A percentile compares a stretch with the other conserved stretches of the same genome.
phyloP scores from a whole-genome alignment of 2,113 vertebrate genomes.

The Thryonomys swinderianus region DNA sequence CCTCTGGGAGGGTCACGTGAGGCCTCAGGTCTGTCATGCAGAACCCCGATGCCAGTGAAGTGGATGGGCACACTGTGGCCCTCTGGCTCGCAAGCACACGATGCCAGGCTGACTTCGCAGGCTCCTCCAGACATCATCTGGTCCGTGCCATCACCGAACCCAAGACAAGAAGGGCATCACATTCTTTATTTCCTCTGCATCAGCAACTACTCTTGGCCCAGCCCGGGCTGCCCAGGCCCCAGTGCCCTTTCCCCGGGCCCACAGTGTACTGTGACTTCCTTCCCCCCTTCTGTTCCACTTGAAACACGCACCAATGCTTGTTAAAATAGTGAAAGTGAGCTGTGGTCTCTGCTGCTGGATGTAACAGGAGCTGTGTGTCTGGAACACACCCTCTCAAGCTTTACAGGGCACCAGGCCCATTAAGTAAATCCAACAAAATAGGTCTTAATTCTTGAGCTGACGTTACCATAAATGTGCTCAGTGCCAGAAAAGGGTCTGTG shows the following conservation, averaged over 20 bases:
- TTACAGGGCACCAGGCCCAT: not conserved
- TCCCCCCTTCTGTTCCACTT: not conserved
- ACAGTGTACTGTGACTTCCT: not conserved
- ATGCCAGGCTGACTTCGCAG: not conserved
- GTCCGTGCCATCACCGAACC: not conserved
- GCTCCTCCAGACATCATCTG: conserved; percentile 5
- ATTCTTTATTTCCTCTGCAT: not conserved
- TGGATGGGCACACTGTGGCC: not conserved
- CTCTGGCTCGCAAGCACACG: not conserved
- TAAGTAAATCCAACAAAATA: conserved; percentile 70
- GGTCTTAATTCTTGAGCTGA: conserved; percentile 62
- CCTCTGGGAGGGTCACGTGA: not conserved
- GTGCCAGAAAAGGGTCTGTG: conserved; percentile 11
- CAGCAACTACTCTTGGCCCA: not conserved
- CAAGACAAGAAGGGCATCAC: not conserved
- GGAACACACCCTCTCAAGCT: conserved; percentile 41
- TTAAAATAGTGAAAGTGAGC: not conserved
- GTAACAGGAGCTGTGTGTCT: conserved; percentile 48
- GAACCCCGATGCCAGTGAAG: not conserved
- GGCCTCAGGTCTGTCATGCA: not conserved
- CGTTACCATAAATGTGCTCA: not conserved
- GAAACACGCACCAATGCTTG: not conserved
- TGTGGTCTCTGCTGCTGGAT: conserved; percentile 44
- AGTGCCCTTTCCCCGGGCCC: not conserved
- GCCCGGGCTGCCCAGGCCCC: not conserved